Conservation (phyloP, 2,113 vertebrate genomes). For the Anhinga rufa region DNA sequence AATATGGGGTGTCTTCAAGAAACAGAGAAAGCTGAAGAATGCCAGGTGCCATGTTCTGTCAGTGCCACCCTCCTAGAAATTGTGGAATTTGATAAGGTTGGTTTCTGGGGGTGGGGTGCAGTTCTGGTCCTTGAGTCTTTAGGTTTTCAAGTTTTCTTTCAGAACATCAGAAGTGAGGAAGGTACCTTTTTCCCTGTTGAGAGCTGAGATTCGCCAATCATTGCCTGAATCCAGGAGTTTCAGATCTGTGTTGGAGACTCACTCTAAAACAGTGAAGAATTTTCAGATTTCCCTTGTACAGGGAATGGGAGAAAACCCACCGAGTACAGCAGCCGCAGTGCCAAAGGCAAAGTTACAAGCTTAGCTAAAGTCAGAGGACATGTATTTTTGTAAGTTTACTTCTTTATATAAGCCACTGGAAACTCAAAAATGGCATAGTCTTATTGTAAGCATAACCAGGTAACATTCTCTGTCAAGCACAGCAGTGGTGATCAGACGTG, state of each 20-base stretch:
- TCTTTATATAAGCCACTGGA: background rate
- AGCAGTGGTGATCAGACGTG: background rate
- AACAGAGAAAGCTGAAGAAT: background rate
- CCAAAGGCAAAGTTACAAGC: conserved; percentile 4
- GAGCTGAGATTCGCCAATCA: background rate
- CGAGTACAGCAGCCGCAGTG: background rate
- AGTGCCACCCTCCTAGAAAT: background rate
- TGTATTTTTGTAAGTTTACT: background rate
- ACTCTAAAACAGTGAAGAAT: background rate
- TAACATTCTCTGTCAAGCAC: background rate
- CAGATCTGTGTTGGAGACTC: background rate
- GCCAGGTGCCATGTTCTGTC: background rate
- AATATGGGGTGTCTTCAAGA: background rate
- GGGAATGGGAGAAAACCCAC: background rate
- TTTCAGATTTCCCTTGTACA: background rate
- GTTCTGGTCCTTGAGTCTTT: background rate
- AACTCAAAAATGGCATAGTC: background rate
- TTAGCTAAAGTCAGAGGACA: background rate
- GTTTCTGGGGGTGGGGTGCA: background rate
- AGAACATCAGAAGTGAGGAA: background rate
- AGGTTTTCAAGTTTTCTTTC: background rate
- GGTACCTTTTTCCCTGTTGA: background rate
- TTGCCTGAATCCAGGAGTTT: background rate
- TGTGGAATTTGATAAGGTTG: background rate
- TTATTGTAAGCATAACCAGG: background rate